These are phyloP conservation scores for Eleginops maclovinus DNA, from an alignment of 2,113 vertebrate genomes.

Conservation along the genomic window DNA sequence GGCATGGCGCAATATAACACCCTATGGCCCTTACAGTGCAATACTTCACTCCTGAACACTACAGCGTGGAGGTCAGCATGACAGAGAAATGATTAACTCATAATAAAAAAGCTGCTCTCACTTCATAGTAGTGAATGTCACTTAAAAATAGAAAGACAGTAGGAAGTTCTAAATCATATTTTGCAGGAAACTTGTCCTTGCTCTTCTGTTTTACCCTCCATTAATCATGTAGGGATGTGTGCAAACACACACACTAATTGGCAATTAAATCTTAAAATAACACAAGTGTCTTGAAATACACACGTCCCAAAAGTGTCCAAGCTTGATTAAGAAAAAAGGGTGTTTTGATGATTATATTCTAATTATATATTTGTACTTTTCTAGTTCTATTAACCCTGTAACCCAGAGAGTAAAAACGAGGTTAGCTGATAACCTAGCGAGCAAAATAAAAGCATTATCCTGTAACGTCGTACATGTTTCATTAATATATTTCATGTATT, in stretches of 20 bases:
- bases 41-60: not conserved
- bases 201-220: not conserved
- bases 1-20: conserved; percentile 28
- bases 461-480: not conserved
- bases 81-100: conserved; percentile 14
- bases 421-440: not conserved
- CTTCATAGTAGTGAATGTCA: conserved; percentile 5
- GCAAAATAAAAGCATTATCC: not conserved
- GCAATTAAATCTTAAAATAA: conserved; percentile 73
- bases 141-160: conserved; percentile 4
- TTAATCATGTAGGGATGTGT: conserved; percentile 13
- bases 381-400: conserved; percentile 48
- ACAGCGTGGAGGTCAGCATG: not conserved
- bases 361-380: conserved; percentile 65
- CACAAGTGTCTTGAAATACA: conserved; percentile 55
- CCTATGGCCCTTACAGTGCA: conserved; percentile 5
- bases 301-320: conserved; percentile 59
- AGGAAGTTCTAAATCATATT: not conserved
- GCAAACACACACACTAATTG: conserved; percentile 17
- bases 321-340: conserved; percentile 62
- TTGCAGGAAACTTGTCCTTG: conserved; percentile 27
- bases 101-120: conserved; percentile 1
- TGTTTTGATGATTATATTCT: conserved; percentile 69
- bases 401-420: conserved; percentile 18
- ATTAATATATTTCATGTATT: not conserved